A percentile compares a stretch with the other conserved stretches of the same genome.
phyloP scores from a whole-genome alignment of 2,797 vertebrate species.

The Cossypha dichroa region DNA sequence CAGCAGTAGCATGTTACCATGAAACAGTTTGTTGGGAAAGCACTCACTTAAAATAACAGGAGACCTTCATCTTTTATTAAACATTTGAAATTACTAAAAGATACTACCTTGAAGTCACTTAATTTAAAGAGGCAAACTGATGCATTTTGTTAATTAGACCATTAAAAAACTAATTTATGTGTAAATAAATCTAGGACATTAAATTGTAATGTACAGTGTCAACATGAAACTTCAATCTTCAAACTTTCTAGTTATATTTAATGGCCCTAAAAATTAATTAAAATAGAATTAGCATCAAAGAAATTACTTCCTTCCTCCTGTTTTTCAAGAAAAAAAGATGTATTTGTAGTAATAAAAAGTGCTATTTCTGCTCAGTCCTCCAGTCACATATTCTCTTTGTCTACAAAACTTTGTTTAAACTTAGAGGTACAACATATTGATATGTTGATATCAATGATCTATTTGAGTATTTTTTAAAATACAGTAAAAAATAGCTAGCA shows the following conservation, averaged over 20 bases:
- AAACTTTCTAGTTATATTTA: constrained; percentile 1
- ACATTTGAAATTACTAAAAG: constrained; percentile 49
- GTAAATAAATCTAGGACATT: constrained; percentile 73
- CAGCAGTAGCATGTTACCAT: not conserved
- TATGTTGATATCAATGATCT: not conserved
- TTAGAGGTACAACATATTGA: not conserved
- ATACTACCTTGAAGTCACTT: constrained; percentile 40
- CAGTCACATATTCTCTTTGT: not conserved
- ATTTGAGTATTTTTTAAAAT: not conserved
- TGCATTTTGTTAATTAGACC: constrained; percentile 73
- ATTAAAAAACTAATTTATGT: constrained; percentile 75
- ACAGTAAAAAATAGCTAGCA: not conserved
- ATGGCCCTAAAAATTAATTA: constrained; percentile 44
- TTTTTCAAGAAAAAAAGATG: not conserved
- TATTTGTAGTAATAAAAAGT: not conserved
- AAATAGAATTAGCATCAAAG: constrained; percentile 40
- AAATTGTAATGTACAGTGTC: constrained; percentile 62
- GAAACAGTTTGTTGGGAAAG: not conserved
- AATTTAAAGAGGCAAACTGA: constrained; percentile 69
- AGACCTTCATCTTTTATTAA: constrained; percentile 72
- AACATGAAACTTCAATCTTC: constrained; percentile 16
- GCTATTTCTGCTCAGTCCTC: not conserved
- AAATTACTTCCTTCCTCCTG: not conserved
- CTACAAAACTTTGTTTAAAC: not conserved
- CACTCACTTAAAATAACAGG: constrained; percentile 31